Evolutionary conservation across 2,113 vertebrate genomes (phyloP), one percentile per base, ranked within the genome.

Genomic region (Tringa solitaria): DNA sequence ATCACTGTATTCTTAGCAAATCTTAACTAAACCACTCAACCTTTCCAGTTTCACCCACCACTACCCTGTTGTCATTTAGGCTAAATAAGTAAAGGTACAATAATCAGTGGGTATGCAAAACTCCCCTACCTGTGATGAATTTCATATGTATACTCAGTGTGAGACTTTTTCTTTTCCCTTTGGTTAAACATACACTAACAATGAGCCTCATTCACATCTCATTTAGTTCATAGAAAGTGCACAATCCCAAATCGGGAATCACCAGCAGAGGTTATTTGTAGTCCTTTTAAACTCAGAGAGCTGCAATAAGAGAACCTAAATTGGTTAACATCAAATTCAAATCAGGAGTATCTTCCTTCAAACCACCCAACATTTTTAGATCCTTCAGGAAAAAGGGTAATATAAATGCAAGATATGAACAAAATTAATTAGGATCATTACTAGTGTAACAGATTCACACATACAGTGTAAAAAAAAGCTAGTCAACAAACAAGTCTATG

Each of bases 181-280:
- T 90, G 54, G 77, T 94, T 93, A 96, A 96, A 75, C 27, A 72
- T 72, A 61, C 9, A 73, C 61, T 68, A 43, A 82, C 5, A 70
- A 33, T 59, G 43, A 74, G 4, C 27, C 26, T 68, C n/a, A 32
- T 92, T 94, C 79, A 56, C 56, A n/a, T 65, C 30, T 95, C 56
- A 78, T 81, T 95, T 87, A 88, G 7, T 45, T 72, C 53, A 48
- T 3, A 70, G 35, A 15, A 81, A 80, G 43, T 43, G 23, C 16
- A 43, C 0, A 1, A 51, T 88, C 20, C 17, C 0, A 0, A 37
- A 67, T 14, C 0, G 0, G 20, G 30, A 72, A 17, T 81, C 48
- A 69, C 6, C 28, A 37, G 22, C 0, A 63, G 32, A 65, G 22
- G 13, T 7, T 80, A 19, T 39, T 23, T 65, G 22, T 12, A 61